Evolutionary conservation across 2,113 vertebrate genomes (phyloP), one percentile per base, ranked within the genome.

Genomic region (Fukomys damarensis): DNA sequence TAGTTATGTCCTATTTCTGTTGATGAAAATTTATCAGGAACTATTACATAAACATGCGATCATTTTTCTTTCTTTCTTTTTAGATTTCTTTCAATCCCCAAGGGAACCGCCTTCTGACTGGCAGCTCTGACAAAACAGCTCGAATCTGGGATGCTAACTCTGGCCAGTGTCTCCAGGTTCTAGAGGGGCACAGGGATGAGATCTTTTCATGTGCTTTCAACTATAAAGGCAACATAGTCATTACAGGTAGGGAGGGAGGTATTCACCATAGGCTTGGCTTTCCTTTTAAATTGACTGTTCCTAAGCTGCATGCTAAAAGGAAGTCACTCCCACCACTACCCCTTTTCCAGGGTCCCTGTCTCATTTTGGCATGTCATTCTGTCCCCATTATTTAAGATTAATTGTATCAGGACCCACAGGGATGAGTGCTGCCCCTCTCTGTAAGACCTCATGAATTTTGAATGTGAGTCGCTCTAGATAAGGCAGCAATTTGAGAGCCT

Each of bases 141-240:
- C 98, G 99, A n/a, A 98, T 99, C 89, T 99, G 99, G 99, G 99
- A 99, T n/a, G 98, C 97, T 89, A 98, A 98, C 89, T 99, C 99
- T 2, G 99, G 99, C 76, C 98, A 98, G 4, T 99, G 99, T 92
- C 98, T 99, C 43, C 99, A 99, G 98, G 96, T 99, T 82, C 98
- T 99, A n/a, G 98, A 99, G 94, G 99, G 99, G 2, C 99, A 99
- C 98, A 98, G 96, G 0, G 99, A 99, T 80, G 99, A 99, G 95
- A 99, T 99, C 96, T 99, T 99, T 97, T 99, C 99, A 70, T 99
- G 99, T 3, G 98, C 98, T 94, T 99, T 99, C 97, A 99, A 99
- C 98, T 99, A 99, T 20, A 98, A 99, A 97, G 99, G 99, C 0
- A 98, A 99, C 98, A 99, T 98, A 70, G 99, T 99, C 93, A 99